Conservation (phyloP, 2,888 invertebrate species). For the Unio pictorum region DNA sequence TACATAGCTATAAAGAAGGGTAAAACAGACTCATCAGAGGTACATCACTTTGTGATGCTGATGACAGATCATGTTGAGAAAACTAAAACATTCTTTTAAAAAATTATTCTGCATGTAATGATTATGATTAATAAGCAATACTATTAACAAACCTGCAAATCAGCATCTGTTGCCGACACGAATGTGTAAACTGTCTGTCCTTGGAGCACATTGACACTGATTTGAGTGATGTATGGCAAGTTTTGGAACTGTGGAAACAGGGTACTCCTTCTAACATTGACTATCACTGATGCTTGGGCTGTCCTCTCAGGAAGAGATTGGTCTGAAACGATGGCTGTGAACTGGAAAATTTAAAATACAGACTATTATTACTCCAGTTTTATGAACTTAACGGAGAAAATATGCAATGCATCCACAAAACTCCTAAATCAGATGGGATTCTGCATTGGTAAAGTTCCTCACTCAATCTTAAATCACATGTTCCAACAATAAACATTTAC, state of each 20-base stretch:
- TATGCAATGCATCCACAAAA: not conserved
- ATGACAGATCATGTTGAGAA: too few relatives aligned
- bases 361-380: not conserved
- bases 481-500: too few relatives aligned
- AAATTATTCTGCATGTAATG: too few relatives aligned
- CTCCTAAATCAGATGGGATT: not conserved
- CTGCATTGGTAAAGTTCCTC: not conserved
- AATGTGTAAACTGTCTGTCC: conserved; percentile 41
- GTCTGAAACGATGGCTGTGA: conserved; percentile 56
- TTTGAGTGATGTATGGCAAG: conserved; percentile 34
- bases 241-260: conserved; percentile 38
- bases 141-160: conserved; percentile 30
- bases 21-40: too few relatives aligned
- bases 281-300: conserved; percentile 45
- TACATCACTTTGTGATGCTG: too few relatives aligned
- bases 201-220: conserved; percentile 27
- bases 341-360: conserved; percentile 37
- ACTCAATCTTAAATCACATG: too few relatives aligned
- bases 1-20: too few relatives aligned
- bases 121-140: not conserved
- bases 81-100: too few relatives aligned
- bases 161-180: conserved; percentile 39
- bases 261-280: conserved; percentile 50
- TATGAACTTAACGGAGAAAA: not conserved
- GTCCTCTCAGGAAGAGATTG: conserved; percentile 51